Evolutionary conservation across 2,797 vertebrate species (phyloP).

Genomic region (Pseudochirops corinnae): DNA sequence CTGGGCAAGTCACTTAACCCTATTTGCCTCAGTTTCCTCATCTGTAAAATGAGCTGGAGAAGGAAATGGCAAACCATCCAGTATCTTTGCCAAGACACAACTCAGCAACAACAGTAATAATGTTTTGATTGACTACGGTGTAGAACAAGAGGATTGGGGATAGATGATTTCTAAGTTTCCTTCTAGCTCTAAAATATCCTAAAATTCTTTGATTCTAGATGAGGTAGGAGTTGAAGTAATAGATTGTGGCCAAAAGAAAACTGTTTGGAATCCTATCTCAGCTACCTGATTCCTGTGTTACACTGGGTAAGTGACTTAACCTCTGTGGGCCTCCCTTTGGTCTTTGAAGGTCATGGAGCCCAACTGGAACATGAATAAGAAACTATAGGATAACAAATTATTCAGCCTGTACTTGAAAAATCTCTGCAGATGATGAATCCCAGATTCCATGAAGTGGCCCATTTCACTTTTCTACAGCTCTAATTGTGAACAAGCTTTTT

Average conservation of each 20-base stretch:
- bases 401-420: not conserved
- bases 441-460: not conserved
- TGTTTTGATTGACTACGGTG: not conserved
- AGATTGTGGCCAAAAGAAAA: not conserved
- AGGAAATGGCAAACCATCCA: not conserved
- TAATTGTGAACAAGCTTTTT: not conserved
- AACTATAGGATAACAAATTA: not conserved
- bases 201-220: not conserved
- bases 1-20: not conserved
- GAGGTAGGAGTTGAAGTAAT: not conserved
- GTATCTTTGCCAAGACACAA: not conserved
- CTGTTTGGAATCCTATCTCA: not conserved
- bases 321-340: not conserved
- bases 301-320: not conserved
- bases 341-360: not conserved
- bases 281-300: not conserved
- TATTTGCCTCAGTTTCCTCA: not conserved
- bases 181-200: not conserved
- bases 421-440: not conserved
- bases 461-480: not conserved
- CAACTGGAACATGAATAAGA: not conserved
- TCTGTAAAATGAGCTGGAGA: not conserved
- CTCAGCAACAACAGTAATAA: not conserved
- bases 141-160: not conserved
- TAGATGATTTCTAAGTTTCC: not conserved